A percentile compares a stretch with the other conserved stretches of the same genome.
These are phyloP conservation scores for Danio jaintianensis DNA, from an alignment of 2,797 vertebrate genomes.

Conservation along the genomic window DNA sequence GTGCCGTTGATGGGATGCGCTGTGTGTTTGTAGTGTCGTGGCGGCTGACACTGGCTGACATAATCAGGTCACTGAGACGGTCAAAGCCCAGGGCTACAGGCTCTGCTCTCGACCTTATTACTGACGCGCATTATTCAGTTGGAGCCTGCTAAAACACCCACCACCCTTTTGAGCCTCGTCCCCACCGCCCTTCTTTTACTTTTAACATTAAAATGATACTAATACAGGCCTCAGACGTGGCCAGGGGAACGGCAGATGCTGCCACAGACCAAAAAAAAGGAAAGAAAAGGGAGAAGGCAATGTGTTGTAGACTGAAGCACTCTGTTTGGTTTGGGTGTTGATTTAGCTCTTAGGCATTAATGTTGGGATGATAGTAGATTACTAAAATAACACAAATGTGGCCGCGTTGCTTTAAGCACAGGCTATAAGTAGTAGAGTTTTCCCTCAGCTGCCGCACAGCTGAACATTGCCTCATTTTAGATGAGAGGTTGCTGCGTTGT, in stretches of 20 bases:
- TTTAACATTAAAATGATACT: conserved; percentile 72
- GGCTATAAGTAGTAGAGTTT: conserved; percentile 18
- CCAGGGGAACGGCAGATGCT: conserved; percentile 67
- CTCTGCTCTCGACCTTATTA: conserved; percentile 85
- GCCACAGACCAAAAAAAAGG: conserved; percentile 42
- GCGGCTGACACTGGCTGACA: conserved; percentile 88
- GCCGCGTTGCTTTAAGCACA: conserved; percentile 35
- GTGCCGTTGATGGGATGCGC: conserved; percentile 85
- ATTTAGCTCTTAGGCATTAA: conserved; percentile 37
- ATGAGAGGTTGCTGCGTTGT: background rate
- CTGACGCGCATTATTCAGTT: conserved; percentile 85
- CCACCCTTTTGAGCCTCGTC: conserved; percentile 68
- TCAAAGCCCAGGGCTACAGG: conserved; percentile 88
- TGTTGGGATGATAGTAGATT: conserved; percentile 21
- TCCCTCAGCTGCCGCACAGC: background rate
- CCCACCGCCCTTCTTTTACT: conserved; percentile 48
- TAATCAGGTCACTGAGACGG: conserved; percentile 92
- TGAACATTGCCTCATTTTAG: background rate
- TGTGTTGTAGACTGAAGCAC: conserved; percentile 24
- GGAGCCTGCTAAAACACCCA: conserved; percentile 78
- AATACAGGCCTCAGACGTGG: conserved; percentile 68
- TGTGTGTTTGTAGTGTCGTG: conserved; percentile 89
- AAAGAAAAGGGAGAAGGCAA: conserved; percentile 6
- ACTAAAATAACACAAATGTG: conserved; percentile 37
- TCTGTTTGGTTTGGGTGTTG: conserved; percentile 39